These are phyloP conservation scores for Neoitamus cyanurus DNA, from an alignment of 2,888 invertebrate genomes.

Conservation along the genomic window DNA sequence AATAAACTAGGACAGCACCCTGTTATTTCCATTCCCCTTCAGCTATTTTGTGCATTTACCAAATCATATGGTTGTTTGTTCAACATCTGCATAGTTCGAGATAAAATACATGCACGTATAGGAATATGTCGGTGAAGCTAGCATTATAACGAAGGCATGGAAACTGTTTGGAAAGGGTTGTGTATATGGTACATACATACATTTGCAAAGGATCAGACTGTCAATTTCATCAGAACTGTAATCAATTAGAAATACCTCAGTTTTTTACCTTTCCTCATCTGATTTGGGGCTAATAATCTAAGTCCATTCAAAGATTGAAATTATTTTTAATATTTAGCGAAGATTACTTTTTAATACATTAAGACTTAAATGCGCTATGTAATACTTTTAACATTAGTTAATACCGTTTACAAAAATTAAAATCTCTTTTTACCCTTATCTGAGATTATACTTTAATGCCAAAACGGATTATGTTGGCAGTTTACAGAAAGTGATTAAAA, in stretches of 20 bases:
- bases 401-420: no score
- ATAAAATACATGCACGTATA: neutral
- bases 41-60: neutral
- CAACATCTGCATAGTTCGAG: neutral
- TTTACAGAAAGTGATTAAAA: no score
- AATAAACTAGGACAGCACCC: neutral
- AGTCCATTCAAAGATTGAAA: no score
- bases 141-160: neutral
- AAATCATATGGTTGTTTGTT: neutral
- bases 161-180: neutral
- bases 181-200: no score
- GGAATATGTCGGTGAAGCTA: neutral
- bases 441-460: no score
- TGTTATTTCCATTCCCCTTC: neutral
- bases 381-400: no score
- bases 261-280: neutral
- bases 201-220: neutral
- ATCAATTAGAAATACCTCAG: neutral
- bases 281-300: no score
- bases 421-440: no score
- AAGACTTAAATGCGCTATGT: no score
- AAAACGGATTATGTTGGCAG: no score
- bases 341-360: no score
- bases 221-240: neutral
- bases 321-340: no score